Evolutionary conservation across 2,888 invertebrate species (phyloP), one percentile per base, ranked within the genome.

Genomic region (Cepaea hortensis): DNA sequence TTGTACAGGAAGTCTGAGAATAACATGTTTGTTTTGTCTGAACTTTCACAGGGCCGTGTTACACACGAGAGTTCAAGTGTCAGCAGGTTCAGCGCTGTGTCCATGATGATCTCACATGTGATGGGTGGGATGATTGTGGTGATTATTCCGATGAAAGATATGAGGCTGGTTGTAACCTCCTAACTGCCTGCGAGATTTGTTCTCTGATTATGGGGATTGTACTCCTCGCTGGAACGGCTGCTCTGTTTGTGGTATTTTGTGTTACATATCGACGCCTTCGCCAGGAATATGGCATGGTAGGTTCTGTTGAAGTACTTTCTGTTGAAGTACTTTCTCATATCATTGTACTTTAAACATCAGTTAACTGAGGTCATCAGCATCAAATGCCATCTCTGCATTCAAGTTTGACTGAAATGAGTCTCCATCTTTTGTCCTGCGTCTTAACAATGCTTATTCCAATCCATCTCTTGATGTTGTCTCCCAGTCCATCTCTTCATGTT

Each of bases 111-210:
- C 77, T 87, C 15, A 75, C 84, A 6, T 87, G 87, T 50, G 87
- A 87, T 81, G 81, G 87, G 35, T 87, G 87, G 87, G 81, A 87
- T 75, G 87, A 87, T 55, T 87, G 87, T 75, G 87, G 75, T 0
- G 87, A 87, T 35, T 50, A 50, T 61, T 85, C 85, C 9, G 87
- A 87, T 75, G 87, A 87, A 48, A 76, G 76, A 75, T 73, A 62
- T 48, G 84, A 87, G 15, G 87, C 87, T 13, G 87, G 87, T 1
- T 87, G 87, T 81, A 46, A 79, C 68, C 77, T 87, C 1, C 55
- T 87, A 23, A 81, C 87, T 18, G 79, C 84, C 13, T 50, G 65
- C 2, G 87, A 87, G 62, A 87, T 87, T 11, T 84, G 82, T 84
- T 75, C 79, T 7, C 46, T 87, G 35, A 84, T 87, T 62, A 84